Evolutionary conservation across 2,797 vertebrate species (phyloP).

Genomic region (Leontocebus nigricollis): DNA sequence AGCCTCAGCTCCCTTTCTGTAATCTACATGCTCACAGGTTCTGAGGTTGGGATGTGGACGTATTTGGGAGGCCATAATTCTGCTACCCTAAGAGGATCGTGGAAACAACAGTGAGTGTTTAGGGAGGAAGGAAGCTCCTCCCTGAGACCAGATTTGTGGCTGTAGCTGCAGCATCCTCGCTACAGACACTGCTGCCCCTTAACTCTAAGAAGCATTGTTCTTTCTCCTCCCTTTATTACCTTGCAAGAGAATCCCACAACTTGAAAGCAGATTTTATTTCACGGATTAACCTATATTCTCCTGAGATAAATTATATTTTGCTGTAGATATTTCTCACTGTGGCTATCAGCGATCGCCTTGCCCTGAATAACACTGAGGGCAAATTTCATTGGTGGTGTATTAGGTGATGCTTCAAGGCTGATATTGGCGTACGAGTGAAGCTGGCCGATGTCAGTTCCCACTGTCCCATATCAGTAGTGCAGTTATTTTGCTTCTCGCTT

Average conservation of each 20-base stretch:
- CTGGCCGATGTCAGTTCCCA: background rate
- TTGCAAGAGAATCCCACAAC: background rate
- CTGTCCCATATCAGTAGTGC: background rate
- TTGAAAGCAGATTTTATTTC: background rate
- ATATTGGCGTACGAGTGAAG: background rate
- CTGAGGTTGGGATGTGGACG: background rate
- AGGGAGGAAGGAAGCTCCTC: background rate
- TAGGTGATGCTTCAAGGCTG: background rate
- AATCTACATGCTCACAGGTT: no score
- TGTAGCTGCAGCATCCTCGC: no score
- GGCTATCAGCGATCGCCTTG: background rate
- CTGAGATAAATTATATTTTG: background rate
- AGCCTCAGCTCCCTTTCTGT: background rate
- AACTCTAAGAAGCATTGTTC: background rate
- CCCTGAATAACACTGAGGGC: background rate
- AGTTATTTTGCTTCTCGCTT: background rate
- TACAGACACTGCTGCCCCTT: background rate
- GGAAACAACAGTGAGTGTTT: background rate
- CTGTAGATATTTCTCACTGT: background rate
- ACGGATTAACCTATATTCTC: background rate
- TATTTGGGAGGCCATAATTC: background rate
- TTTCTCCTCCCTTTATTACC: no score
- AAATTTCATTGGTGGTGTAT: background rate
- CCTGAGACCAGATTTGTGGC: no score
- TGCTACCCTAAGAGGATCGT: background rate